Evolutionary conservation across 2,797 vertebrate species (phyloP).

Genomic region (Picus viridis): DNA sequence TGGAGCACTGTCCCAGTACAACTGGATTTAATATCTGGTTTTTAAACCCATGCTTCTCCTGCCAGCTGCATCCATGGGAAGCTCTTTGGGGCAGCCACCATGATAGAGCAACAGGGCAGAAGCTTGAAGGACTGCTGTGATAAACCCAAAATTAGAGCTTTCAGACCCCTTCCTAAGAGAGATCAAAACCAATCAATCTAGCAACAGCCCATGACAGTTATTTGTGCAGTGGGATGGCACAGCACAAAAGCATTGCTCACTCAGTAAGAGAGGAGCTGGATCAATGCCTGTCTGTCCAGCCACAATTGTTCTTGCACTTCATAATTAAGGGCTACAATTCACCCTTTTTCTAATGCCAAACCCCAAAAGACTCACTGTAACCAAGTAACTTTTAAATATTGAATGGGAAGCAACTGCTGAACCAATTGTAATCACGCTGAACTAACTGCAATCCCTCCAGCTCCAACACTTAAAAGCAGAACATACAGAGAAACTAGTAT

Average conservation of each 20-base stretch:
- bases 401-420: neutral
- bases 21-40: neutral
- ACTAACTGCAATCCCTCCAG: neutral
- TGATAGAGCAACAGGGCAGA: neutral
- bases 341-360: conserved; percentile 14
- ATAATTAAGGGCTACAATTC: conserved; percentile 51
- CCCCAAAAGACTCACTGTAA: neutral
- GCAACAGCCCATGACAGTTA: accelerated
- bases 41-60: neutral
- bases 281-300: neutral
- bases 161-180: neutral
- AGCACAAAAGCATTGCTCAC: neutral
- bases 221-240: neutral
- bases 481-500: neutral
- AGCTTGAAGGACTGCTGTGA: neutral
- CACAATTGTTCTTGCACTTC: conserved; percentile 15
- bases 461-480: neutral
- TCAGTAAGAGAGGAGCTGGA: conserved; percentile 20
- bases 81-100: neutral
- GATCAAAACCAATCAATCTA: neutral
- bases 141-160: neutral
- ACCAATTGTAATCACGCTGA: accelerated
- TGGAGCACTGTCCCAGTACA: neutral
- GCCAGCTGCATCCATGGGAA: neutral
- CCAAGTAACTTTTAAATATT: neutral